A percentile compares a stretch with the other conserved stretches of the same genome.
Conservation (phyloP, 1,140 invertebrate species). For the Forficula auricularia region DNA sequence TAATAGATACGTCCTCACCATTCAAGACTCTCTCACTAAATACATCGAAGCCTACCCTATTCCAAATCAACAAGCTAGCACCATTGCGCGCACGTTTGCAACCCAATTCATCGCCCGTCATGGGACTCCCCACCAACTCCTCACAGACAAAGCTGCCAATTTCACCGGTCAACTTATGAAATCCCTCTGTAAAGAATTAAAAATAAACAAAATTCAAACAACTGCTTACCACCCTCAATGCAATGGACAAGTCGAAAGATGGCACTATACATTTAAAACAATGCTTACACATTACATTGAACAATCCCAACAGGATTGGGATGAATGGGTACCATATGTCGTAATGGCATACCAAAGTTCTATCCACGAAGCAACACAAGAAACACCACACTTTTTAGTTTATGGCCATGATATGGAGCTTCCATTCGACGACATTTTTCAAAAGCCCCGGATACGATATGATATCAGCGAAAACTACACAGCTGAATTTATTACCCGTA, state of each 20-base stretch:
- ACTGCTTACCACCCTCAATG: conserved; percentile 16
- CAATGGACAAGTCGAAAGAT: conserved; percentile 9
- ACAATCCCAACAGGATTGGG: conserved; percentile 8
- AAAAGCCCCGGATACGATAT: no score
- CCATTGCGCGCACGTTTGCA: conserved; percentile 17
- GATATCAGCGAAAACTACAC: no score
- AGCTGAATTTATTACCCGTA: no score
- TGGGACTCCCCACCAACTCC: conserved; percentile 14
- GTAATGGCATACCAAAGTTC: conserved; percentile 1
- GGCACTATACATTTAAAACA: conserved; percentile 4
- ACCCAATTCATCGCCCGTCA: conserved; percentile 14
- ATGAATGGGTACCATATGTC: conserved; percentile 7
- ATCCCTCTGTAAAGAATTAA: conserved; percentile 13
- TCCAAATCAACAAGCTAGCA: conserved; percentile 13
- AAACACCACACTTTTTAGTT: background rate
- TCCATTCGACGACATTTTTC: no score
- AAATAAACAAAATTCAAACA: conserved; percentile 14
- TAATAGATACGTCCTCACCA: conserved; percentile 20
- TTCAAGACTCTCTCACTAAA: conserved; percentile 21
- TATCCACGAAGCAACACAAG: background rate
- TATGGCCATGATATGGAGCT: conserved; percentile 1
- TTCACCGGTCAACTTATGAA: conserved; percentile 6
- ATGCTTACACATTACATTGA: conserved; percentile 5
- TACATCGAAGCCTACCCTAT: conserved; percentile 21
- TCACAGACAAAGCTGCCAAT: conserved; percentile 14